Percentiles rank a stretch among this genome's conserved stretches.
Conservation (phyloP, 2,797 vertebrate species). For the Crocidura indochinensis region DNA sequence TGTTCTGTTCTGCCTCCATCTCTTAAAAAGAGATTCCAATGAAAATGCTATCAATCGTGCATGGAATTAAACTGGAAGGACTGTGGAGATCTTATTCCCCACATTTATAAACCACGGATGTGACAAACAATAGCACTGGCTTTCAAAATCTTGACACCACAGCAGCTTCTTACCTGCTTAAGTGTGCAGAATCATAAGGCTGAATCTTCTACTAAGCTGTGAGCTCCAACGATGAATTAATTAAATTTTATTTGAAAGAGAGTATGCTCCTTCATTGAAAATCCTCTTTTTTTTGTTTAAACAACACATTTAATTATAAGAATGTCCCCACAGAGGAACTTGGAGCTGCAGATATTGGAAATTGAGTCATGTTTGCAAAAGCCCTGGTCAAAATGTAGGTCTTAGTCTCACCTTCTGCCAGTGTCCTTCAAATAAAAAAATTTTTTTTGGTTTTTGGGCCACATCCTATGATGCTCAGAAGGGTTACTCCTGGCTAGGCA, state of each 20-base stretch:
- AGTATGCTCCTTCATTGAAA: conserved; percentile 71
- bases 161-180: conserved; percentile 74
- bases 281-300: conserved; percentile 83
- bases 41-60: conserved; percentile 41
- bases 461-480: too few species aligned
- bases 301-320: conserved; percentile 84
- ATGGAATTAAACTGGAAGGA: conserved; percentile 54
- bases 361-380: conserved; percentile 87
- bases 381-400: conserved; percentile 88
- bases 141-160: conserved; percentile 42
- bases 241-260: conserved; percentile 85
- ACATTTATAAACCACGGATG: conserved; percentile 87
- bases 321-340: conserved; percentile 84
- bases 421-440: conserved; percentile 74
- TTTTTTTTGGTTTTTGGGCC: too few species aligned
- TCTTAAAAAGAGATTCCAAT: not conserved
- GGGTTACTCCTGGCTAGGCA: too few species aligned
- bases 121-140: conserved; percentile 68
- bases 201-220: conserved; percentile 82
- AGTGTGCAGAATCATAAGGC: conserved; percentile 80
- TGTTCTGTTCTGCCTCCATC: not conserved
- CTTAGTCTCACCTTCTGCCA: conserved; percentile 78
- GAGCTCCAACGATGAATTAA: conserved; percentile 82
- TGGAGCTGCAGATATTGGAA: conserved; percentile 93
- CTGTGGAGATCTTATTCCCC: conserved; percentile 87